Base-by-base conservation (phyloP, 1,140 invertebrate genomes). In the Homarus americanus region DNA sequence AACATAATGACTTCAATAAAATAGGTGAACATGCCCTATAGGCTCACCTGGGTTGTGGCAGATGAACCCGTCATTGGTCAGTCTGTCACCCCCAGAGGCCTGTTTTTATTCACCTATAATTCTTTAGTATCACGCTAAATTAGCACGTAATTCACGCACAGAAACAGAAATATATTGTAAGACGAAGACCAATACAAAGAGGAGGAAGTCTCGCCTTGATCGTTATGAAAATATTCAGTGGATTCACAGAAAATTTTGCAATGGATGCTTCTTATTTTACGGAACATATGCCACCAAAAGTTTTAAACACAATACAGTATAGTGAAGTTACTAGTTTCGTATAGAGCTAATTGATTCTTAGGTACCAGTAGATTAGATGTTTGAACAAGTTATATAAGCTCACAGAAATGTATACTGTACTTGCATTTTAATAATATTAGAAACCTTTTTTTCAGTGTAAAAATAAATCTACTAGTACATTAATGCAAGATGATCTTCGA, bases 101-200 rank as follows among this genome's bases (percentile, higher is more conserved):
- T 82, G 76, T 89, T 89, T 87, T 89, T 89, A 89, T 89, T 89
- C 87, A 89, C 87, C 87, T 89, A 89, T 89, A 17, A 82, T 75
- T n/a, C 79, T n/a, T 49, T 38, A 82, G 79, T 63, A 63, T 53
- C 49, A 15, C 78, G 49, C 79, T 34, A 82, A 82, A 82, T 82
- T 66, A 63, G 15, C 49, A 63, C 49, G 32, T 38, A 58, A 63
- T 63, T 36, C 41, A 66, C 63, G 32, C n/a, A 66, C 12, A 66
- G 28, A 66, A 28, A n/a, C 63, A 66, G 20, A 24, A 66, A 20
- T 28, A 32, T 66, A 66, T 66, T 66, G 12, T 28, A 32, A 66
- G 63, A 66, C n/a, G 20, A 66, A 28, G 63, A 28, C 63, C 63
- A 66, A 66, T 66, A 66, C n/a, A 66, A 32, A 66, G 63, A 66